Percentiles rank a stretch among this genome's conserved stretches.
phyloP scores from a whole-genome alignment of 2,113 vertebrate species.

The Bos indicus region DNA sequence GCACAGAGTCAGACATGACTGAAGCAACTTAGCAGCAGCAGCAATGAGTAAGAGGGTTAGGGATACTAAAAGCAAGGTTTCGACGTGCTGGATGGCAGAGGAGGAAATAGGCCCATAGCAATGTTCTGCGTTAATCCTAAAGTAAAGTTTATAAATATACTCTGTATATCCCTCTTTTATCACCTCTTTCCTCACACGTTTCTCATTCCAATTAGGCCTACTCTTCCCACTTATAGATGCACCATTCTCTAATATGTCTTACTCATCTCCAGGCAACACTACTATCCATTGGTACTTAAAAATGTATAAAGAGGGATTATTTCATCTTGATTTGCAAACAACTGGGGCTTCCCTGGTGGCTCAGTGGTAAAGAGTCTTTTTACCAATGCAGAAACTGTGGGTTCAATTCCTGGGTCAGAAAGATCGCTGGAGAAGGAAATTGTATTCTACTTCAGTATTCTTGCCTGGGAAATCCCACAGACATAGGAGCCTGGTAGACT shows the following conservation, averaged over 20 bases:
- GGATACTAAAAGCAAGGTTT: not conserved
- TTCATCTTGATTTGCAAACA: not conserved
- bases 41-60: not conserved
- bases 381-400: not conserved
- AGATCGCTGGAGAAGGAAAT: not conserved
- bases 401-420: not conserved
- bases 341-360: not conserved
- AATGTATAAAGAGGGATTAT: not conserved
- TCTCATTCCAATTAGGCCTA: not conserved
- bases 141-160: not conserved
- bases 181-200: not conserved
- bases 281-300: not conserved
- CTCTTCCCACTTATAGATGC: not conserved
- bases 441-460: not conserved
- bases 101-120: not conserved
- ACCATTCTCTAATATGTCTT: not conserved
- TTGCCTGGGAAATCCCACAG: not conserved
- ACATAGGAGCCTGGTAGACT: not conserved
- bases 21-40: no score
- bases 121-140: not conserved
- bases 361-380: not conserved
- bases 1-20: no score
- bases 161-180: not conserved
- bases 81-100: not conserved
- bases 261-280: not conserved